Base-by-base conservation (phyloP, 1,140 invertebrate genomes). In the Drosophila kikkawai region DNA sequence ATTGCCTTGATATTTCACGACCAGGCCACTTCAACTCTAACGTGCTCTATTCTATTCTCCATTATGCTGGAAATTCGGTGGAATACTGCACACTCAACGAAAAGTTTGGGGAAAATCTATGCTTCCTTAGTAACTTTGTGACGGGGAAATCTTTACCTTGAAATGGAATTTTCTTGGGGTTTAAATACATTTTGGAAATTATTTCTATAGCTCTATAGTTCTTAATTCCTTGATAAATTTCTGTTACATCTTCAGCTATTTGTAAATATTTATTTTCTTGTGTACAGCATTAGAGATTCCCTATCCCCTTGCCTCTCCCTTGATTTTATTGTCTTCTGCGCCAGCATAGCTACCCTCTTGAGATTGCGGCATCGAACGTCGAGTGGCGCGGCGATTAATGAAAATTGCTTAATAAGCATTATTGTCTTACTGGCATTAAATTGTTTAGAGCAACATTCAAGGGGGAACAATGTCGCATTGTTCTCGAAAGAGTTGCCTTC, bases 381-480 rank as follows among this genome's bases (percentile, higher is more conserved):
- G 77, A 88, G 85, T 82, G 80, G 81, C 70, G 69, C 66, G 71
- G 70, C 85, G 84, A 88, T 90, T 88, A 88, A 88, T 85, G 85
- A 88, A 88, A 88, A 88, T 88, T 90, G 85, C 85, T 88, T 88
- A 88, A 88, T 88, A 88, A 88, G 85, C 85, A 88, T 90, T 90
- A 88, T 88, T 88, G 83, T 90, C 85, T 88, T 73, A 81, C 78
- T 74, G 85, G 81, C 75, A 90, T 88, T 90, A 90, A 90, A 90
- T 85, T 88, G 88, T 90, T 85, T 88, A 82, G 81, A 71, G 70
- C 58, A 84, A 70, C 58, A 73, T 48, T 68, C 41, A 75, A 78
- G 60, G 68, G 77, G 65, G 32, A 69, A 78, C 73, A 85, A 79
- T 79, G 75, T 79, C 63, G 74, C 83, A 70, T 88, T 87, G 74